Base-by-base conservation (phyloP, 2,113 vertebrate species). In the Gobius niger region DNA sequence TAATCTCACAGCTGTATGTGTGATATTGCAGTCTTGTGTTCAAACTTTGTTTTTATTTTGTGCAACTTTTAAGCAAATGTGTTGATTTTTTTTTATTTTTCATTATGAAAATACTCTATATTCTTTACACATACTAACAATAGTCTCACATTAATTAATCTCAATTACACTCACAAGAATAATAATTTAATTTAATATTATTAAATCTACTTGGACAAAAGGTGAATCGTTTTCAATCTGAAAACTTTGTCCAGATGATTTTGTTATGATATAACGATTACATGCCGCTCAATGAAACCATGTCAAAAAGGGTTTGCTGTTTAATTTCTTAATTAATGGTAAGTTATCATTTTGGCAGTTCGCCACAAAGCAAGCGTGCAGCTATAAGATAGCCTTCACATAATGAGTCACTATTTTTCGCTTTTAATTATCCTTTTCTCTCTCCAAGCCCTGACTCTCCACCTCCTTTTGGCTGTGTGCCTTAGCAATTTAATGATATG, bases 401-500 rank as follows among this genome's bases (percentile, higher is more conserved):
- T 92, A 93, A 93, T 91, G 88, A 92, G 82, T 85, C 65, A 76
- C 70, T 85, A 24, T 88, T 88, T 83, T 83, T 74, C 87, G 40
- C 60, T 63, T 46, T 93, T 94, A 93, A 93, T 94, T 93, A 92
- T 90, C 92, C 91, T 93, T 93, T 93, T 94, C 91, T 88, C 90
- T 87, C 90, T 87, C 88, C 88, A 85, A 85, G 80, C 87, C 82
- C 86, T 84, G 75, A 63, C 92, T 94, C 92, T 94, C 90, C 87
- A 90, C 93, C 93, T 85, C 93, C 93, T 93, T 83, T 92, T 90
- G 87, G 88, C 80, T 75, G 72, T 85, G 86, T 91, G 88, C 93
- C 92, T 93, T 92, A 82, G 89, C 88, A 66, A 91, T 93, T 95
- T 98, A 99, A 98, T 98, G 95, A 96, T 96, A 98, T 98, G 97